Conservation (phyloP, 1,140 invertebrate genomes). For the Drusus annulatus region DNA sequence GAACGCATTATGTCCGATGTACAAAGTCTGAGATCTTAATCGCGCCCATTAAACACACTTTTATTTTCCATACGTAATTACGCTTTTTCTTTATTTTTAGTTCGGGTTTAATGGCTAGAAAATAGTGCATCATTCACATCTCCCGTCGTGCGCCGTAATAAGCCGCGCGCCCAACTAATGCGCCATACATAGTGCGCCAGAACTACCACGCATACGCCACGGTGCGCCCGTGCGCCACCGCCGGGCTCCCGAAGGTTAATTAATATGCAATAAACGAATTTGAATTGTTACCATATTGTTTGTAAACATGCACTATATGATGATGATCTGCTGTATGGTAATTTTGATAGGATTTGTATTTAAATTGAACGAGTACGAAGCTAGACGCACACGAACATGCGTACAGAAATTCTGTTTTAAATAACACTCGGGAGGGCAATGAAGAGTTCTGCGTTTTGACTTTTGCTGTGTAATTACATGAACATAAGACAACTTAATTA, state of each 20-base stretch:
- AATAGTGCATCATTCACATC: constrained; percentile 15
- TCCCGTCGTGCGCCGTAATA: not conserved
- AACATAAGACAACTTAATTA: constrained; percentile 27
- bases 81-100: not conserved
- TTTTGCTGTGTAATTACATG: constrained; percentile 24
- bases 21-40: too few relatives aligned
- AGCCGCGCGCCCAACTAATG: too few relatives aligned
- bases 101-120: constrained; percentile 3
- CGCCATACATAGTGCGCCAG: too few relatives aligned
- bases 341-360: constrained; percentile 16
- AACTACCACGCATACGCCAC: too few relatives aligned
- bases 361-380: constrained; percentile 2
- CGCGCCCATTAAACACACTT: not conserved
- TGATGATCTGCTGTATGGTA: constrained; percentile 17
- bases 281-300: constrained; percentile 9
- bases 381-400: not conserved
- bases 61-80: not conserved
- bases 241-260: not conserved
- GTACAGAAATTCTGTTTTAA: not conserved
- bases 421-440: not conserved
- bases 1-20: constrained; percentile 7
- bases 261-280: constrained; percentile 31
- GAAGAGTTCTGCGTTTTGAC: constrained; percentile 25
- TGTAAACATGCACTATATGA: not conserved
- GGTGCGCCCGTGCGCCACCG: too few relatives aligned